Evolutionary conservation across 2,113 vertebrate species (phyloP), one percentile per base, ranked within the genome.

Genomic region (Pachypanchax playfairii): DNA sequence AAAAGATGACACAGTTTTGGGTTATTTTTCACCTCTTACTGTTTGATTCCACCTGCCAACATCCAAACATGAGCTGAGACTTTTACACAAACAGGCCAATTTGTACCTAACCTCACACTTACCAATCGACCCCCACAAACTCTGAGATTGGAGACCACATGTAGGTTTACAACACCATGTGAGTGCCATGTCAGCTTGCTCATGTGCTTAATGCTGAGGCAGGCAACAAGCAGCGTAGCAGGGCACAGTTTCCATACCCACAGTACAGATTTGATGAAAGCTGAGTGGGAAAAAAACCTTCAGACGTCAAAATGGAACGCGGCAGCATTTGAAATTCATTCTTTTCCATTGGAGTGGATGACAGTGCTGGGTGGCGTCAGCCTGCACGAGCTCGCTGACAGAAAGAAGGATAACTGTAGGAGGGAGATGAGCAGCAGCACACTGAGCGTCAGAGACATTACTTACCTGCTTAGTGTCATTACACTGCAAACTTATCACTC

Each of bases 401-500:
- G 60, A 64, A 50, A 70, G 61, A 41, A 53, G 75, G 77, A 77
- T 72, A 63, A 80, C 52, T 18, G 54, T 33, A 9, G 71, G 71
- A 67, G 60, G 60, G 52, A 77, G 76, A 72, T 63, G 83, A 75
- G 70, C 65, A 62, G 39, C 52, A 44, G 28, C 61, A 60, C 61
- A 54, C 43, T 17, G 68, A 70, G 77, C 61, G 49, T 61, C 70
- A 64, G 51, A 82, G 55, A 73, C 72, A 17, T 61, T 50, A 49
- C 75, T 72, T 82, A 84, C 83, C 84, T 80, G 85, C 85, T 85
- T 80, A 80, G 74, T 85, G 85, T 87, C 80, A 80, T 86, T 84
- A 86, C 73, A 3, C 43, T 24, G 12, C 63, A 56, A 73, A 86
- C 82, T 86, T 87, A 87, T 85, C 87, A 79, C 42, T 1, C 77